phyloP scores from a whole-genome alignment of 2,113 vertebrate species.

The Sterna hirundo region DNA sequence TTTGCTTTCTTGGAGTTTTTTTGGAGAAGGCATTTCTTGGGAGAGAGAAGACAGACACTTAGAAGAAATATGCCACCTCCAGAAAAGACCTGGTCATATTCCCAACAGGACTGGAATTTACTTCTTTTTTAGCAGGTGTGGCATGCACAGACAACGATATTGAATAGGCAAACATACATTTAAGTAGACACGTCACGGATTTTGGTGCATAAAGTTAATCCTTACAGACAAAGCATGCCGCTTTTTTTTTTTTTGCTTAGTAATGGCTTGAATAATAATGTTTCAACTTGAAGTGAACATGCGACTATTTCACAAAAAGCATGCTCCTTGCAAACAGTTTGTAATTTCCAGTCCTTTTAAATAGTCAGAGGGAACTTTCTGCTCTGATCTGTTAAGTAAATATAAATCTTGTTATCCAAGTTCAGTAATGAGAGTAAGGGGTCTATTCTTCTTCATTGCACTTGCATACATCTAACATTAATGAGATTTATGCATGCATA shows the following conservation, averaged over 20 bases:
- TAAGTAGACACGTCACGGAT: slow-evolving; percentile 20
- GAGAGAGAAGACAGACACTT: not conserved
- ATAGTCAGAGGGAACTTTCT: slow-evolving; percentile 68
- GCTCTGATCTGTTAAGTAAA: slow-evolving; percentile 75
- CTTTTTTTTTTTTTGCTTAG: not conserved
- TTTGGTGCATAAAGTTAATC: slow-evolving; percentile 37
- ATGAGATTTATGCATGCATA: slow-evolving; percentile 72
- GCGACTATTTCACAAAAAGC: slow-evolving; percentile 67
- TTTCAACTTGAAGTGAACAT: slow-evolving; percentile 72
- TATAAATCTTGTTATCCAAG: slow-evolving; percentile 76
- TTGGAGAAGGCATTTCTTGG: not conserved
- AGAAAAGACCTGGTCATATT: not conserved
- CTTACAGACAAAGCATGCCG: not conserved
- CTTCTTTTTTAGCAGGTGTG: not conserved
- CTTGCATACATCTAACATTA: slow-evolving; percentile 73
- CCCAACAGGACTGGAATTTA: not conserved
- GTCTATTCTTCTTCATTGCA: slow-evolving; percentile 66
- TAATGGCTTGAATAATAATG: slow-evolving; percentile 70
- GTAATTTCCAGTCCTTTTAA: slow-evolving; percentile 63
- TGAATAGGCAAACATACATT: not conserved
- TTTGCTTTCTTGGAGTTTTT: not conserved
- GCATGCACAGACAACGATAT: not conserved
- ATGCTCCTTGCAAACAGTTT: slow-evolving; percentile 54
- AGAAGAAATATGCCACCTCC: not conserved
- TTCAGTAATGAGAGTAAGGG: slow-evolving; percentile 72